phyloP scores from a whole-genome alignment of 2,113 vertebrate species.

The Helogale parvula region DNA sequence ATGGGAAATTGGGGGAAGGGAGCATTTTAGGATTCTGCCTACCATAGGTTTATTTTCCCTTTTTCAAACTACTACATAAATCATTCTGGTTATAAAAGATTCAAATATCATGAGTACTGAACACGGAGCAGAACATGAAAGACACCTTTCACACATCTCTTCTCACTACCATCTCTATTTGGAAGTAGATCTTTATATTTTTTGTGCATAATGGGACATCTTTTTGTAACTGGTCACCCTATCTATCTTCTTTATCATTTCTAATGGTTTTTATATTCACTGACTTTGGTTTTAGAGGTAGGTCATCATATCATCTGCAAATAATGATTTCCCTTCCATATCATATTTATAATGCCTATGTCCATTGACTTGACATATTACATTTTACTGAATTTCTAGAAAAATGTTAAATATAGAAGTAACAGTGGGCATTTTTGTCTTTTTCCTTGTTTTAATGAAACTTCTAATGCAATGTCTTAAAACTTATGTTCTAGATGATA shows the following conservation, averaged over 20 bases:
- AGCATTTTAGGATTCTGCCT: conserved; percentile 15
- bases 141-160: not conserved
- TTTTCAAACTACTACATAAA: not conserved
- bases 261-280: conserved; percentile 23
- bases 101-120: not conserved
- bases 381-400: conserved; percentile 23
- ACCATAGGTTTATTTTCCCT: not conserved
- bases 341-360: conserved; percentile 27
- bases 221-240: conserved; percentile 36
- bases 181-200: not conserved
- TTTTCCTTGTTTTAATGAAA: conserved; percentile 35
- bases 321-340: not conserved
- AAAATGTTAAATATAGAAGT: conserved; percentile 21
- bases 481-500: not conserved
- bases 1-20: not conserved
- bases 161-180: not conserved
- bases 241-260: not conserved
- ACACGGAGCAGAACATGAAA: not conserved
- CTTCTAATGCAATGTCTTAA: conserved; percentile 22
- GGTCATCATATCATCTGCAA: not conserved
- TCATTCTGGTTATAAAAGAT: conserved; percentile 40
- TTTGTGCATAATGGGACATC: not conserved
- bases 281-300: conserved; percentile 34
- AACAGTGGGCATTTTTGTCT: conserved; percentile 13
- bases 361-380: not conserved